These are phyloP conservation scores for Alectoris magna DNA, from an alignment of 2,797 vertebrate genomes.

Conservation along the genomic window DNA sequence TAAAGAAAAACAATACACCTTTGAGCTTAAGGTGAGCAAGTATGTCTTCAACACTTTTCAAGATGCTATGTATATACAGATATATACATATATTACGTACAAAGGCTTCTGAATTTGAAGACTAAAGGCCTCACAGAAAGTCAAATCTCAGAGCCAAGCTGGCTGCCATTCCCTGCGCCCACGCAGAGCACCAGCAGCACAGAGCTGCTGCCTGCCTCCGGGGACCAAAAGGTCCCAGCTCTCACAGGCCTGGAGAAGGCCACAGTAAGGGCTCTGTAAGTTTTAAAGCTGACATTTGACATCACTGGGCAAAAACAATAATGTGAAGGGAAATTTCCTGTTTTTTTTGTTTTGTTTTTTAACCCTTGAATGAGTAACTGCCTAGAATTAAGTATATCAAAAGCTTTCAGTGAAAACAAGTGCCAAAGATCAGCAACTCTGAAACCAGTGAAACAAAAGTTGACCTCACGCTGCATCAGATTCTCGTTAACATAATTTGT, in stretches of 20 bases:
- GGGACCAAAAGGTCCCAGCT: background rate
- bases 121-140: background rate
- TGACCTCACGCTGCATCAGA: background rate
- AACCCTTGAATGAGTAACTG: background rate
- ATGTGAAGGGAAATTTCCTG: background rate
- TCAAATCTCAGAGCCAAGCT: background rate
- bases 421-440: background rate
- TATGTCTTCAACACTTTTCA: background rate
- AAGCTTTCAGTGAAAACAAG: background rate
- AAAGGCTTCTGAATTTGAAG: background rate
- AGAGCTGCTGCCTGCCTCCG: background rate
- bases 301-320: background rate
- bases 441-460: background rate
- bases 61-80: background rate
- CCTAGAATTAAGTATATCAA: background rate
- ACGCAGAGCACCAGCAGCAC: background rate
- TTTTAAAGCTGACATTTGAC: background rate
- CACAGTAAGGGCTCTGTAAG: background rate
- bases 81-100: background rate
- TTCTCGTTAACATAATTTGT: background rate
- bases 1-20: background rate
- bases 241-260: background rate
- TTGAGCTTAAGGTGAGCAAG: background rate
- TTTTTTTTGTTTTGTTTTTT: background rate
- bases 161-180: background rate